These are phyloP conservation scores for Lithophane leautieri DNA, from an alignment of 2,888 invertebrate species.

Conservation along the genomic window DNA sequence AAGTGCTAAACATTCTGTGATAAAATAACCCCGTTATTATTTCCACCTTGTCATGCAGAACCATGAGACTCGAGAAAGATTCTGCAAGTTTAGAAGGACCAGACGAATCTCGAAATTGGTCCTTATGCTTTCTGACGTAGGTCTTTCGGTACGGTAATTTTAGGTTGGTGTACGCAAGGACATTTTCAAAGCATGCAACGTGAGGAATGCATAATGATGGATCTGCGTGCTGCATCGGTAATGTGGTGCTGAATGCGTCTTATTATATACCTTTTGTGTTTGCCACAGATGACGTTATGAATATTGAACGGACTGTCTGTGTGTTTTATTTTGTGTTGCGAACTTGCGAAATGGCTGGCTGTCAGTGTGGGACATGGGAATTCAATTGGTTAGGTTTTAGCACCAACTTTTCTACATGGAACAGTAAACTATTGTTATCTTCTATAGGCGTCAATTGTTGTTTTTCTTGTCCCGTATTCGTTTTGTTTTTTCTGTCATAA, in stretches of 20 bases:
- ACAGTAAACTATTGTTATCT: constrained; percentile 18
- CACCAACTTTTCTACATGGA: constrained; percentile 19
- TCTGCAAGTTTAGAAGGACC: constrained; percentile 38
- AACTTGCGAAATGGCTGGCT: constrained; percentile 52
- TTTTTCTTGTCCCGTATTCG: not conserved
- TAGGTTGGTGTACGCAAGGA: constrained; percentile 71
- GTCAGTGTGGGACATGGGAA: constrained; percentile 28
- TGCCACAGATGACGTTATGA: constrained; percentile 71
- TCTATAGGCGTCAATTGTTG: not conserved
- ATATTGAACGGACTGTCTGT: constrained; percentile 70
- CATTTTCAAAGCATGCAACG: constrained; percentile 76
- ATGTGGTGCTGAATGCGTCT: constrained; percentile 69
- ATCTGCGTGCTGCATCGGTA: constrained; percentile 80
- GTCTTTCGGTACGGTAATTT: constrained; percentile 38
- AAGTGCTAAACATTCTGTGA: constrained; percentile 60
- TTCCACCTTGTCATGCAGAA: constrained; percentile 67
- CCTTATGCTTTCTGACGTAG: constrained; percentile 34
- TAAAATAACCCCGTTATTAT: constrained; percentile 69
- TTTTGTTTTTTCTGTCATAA: not conserved
- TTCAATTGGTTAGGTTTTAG: constrained; percentile 27
- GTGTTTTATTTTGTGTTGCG: constrained; percentile 64
- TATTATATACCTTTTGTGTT: constrained; percentile 76
- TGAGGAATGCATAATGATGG: constrained; percentile 80
- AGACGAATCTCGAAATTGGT: constrained; percentile 30
- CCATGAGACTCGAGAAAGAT: constrained; percentile 54